Conservation (phyloP, 1,140 invertebrate species). For the Vanessa atalanta region DNA sequence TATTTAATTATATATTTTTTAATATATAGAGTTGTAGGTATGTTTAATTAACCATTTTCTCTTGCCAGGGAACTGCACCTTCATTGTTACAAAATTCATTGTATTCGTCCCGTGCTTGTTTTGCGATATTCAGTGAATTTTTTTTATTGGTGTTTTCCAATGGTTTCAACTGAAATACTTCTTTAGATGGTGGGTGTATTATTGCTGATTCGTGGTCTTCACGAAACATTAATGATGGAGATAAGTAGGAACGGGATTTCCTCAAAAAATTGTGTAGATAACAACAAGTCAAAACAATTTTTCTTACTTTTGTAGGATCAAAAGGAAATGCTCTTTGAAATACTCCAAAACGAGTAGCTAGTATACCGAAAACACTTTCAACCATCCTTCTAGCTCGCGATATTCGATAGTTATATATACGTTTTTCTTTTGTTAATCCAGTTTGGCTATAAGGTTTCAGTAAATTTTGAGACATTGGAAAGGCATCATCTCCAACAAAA, state of each 20-base stretch:
- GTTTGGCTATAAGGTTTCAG: background rate
- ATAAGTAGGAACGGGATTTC: background rate
- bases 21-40: too few species aligned
- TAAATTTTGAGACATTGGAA: background rate
- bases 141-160: too few species aligned
- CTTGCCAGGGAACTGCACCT: too few species aligned
- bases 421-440: background rate
- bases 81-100: too few species aligned
- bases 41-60: too few species aligned
- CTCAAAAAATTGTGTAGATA: background rate
- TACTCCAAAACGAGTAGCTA: background rate
- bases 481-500: constrained; percentile 4
- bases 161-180: background rate
- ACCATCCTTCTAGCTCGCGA: background rate
- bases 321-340: background rate
- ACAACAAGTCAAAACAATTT: constrained; percentile 1
- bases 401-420: background rate
- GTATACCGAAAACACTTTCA: background rate
- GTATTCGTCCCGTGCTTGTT: too few species aligned
- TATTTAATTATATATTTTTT: too few species aligned
- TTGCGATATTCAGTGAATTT: too few species aligned
- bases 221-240: too few species aligned
- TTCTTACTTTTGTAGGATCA: background rate
- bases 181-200: too few species aligned
- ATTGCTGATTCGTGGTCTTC: too few species aligned